Evolutionary conservation across 2,888 invertebrate species (phyloP).

Genomic region (Nyleta sp.): DNA sequence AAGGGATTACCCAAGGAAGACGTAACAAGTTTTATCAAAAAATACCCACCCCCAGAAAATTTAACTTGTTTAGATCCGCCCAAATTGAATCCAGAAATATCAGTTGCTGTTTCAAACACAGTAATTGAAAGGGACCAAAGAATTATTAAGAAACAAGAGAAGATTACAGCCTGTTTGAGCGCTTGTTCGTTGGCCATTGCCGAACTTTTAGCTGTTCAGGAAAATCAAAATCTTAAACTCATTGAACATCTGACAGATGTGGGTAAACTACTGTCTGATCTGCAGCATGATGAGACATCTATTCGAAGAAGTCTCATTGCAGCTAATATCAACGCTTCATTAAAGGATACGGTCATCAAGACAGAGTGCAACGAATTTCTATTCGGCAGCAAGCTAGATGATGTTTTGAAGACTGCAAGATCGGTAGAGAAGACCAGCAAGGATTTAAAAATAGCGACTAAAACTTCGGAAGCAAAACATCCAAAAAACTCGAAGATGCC

Average conservation of each 20-base stretch:
- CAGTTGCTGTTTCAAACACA: slow-evolving; percentile 6
- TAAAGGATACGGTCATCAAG: slow-evolving; percentile 29
- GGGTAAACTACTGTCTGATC: slow-evolving; percentile 16
- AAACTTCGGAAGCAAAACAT: not conserved
- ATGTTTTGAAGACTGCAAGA: slow-evolving; percentile 27
- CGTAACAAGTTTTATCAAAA: too few species aligned
- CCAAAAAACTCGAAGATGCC: slow-evolving; percentile 43
- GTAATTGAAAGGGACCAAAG: slow-evolving; percentile 20
- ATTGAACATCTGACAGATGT: slow-evolving; percentile 29
- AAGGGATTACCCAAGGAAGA: slow-evolving; percentile 10
- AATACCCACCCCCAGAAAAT: too few species aligned
- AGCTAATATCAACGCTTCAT: slow-evolving; percentile 34
- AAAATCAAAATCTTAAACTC: slow-evolving; percentile 11
- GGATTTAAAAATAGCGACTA: slow-evolving; percentile 1
- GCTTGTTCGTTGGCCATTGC: slow-evolving; percentile 27
- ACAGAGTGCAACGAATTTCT: slow-evolving; percentile 9
- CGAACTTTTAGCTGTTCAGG: not conserved
- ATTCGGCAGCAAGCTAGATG: slow-evolving; percentile 27
- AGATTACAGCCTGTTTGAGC: slow-evolving; percentile 31
- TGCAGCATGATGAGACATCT: slow-evolving; percentile 33
- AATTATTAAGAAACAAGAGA: slow-evolving; percentile 43
- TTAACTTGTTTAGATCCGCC: slow-evolving; percentile 14
- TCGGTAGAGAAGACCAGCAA: slow-evolving; percentile 27
- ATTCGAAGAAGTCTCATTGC: slow-evolving; percentile 35
- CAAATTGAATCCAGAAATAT: slow-evolving; percentile 27